These are phyloP conservation scores for Tipula unca DNA, from an alignment of 2,888 invertebrate species.

Conservation along the genomic window DNA sequence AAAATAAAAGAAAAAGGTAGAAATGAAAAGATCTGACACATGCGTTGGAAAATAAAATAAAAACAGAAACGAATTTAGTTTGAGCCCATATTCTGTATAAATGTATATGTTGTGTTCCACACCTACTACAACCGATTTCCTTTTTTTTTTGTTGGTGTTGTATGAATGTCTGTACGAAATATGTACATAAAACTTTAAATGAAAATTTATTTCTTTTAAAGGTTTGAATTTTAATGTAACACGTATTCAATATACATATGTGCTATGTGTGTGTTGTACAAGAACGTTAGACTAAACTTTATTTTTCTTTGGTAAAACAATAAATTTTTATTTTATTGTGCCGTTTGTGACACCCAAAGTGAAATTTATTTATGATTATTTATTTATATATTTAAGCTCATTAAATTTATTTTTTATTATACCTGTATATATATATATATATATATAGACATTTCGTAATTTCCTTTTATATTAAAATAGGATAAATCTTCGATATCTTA, in stretches of 20 bases:
- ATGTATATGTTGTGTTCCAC: not conserved
- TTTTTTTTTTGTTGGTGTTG: not conserved
- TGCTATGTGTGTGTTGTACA: not conserved
- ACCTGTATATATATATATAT: not conserved
- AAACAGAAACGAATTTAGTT: not conserved
- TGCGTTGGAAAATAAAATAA: not conserved
- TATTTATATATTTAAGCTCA: not conserved
- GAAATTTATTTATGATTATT: not conserved
- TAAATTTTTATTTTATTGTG: not conserved
- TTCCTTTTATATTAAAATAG: not conserved
- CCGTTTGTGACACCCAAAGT: constrained; percentile 9
- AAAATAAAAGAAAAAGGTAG: not conserved
- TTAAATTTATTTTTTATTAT: not conserved
- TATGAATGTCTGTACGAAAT: not conserved
- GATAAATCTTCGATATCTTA: not conserved
- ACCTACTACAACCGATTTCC: not conserved
- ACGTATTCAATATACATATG: not conserved
- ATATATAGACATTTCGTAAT: not conserved
- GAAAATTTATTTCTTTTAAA: not conserved
- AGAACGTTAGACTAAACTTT: not conserved
- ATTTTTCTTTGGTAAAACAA: not conserved
- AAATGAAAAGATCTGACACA: not conserved
- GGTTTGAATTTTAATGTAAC: not conserved
- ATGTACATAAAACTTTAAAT: not conserved
- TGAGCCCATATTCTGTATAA: not conserved